Percentiles rank a stretch among this genome's conserved stretches.
phyloP scores from a whole-genome alignment of 1,140 invertebrate species.

The Nasonia vitripennis region DNA sequence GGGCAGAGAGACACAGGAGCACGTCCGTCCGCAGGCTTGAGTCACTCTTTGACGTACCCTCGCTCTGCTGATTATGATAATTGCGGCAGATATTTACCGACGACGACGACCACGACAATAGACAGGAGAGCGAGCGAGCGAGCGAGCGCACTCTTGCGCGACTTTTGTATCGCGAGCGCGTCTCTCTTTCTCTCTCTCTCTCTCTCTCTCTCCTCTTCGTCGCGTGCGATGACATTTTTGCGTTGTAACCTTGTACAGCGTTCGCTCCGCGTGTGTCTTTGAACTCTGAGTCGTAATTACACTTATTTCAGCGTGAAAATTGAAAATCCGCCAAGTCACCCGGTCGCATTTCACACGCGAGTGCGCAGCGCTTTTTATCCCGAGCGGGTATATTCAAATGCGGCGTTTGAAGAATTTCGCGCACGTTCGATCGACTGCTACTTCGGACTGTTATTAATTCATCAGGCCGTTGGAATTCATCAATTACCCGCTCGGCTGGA shows the following conservation, averaged over 20 bases:
- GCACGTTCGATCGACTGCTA: not conserved
- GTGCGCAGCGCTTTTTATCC: not conserved
- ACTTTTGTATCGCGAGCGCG: not conserved
- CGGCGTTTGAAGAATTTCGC: not conserved
- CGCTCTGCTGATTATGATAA: conserved; percentile 18
- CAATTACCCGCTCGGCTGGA: not conserved
- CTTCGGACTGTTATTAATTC: not conserved
- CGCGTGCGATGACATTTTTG: not conserved
- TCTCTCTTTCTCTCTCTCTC: too few species aligned
- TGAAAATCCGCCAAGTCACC: not conserved
- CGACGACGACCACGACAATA: conserved; percentile 10
- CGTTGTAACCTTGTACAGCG: too few species aligned
- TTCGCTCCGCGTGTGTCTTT: too few species aligned
- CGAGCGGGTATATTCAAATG: not conserved
- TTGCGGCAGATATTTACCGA: conserved; percentile 1
- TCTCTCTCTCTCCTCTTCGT: too few species aligned
- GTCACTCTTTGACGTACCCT: not conserved
- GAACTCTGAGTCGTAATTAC: not conserved
- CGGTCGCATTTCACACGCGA: not conserved
- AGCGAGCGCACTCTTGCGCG: not conserved
- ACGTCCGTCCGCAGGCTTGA: not conserved
- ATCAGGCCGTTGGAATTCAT: too few species aligned
- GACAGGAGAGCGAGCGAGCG: not conserved
- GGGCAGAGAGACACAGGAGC: not conserved
- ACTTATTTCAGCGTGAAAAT: not conserved